Percentiles rank a stretch among this genome's conserved stretches.
phyloP scores from a whole-genome alignment of 2,888 invertebrate species.

The Ornithoptera priamus region DNA sequence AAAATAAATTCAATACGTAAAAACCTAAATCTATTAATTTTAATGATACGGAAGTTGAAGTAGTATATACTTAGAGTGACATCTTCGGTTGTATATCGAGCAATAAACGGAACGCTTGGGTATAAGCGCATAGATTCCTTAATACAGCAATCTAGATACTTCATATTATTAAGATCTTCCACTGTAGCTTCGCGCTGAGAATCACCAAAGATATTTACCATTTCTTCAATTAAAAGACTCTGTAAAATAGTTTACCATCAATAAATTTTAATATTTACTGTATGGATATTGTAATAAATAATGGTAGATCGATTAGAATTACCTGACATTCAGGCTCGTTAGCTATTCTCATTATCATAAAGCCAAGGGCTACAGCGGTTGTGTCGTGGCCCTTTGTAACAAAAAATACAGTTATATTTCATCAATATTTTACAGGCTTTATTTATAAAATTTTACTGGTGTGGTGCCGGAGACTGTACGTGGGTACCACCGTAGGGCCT shows the following conservation, averaged over 20 bases:
- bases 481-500: too few relatives aligned
- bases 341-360: conserved; percentile 63
- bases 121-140: conserved; percentile 83
- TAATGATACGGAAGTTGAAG: background rate
- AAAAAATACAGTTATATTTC: background rate
- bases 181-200: conserved; percentile 80
- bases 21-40: background rate
- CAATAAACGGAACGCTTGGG: conserved; percentile 83
- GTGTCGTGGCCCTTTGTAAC: conserved; percentile 69
- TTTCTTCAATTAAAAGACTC: conserved; percentile 16
- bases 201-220: conserved; percentile 54
- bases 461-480: too few relatives aligned
- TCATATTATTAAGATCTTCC: conserved; percentile 78
- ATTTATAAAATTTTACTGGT: too few relatives aligned
- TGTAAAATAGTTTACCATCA: conserved; percentile 3
- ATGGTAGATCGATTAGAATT: background rate
- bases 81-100: conserved; percentile 78
- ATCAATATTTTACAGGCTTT: conserved; percentile 28
- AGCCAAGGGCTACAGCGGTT: conserved; percentile 57
- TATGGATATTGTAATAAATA: background rate
- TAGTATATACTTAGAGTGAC: conserved; percentile 67
- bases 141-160: conserved; percentile 84
- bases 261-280: background rate
- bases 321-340: conserved; percentile 63
- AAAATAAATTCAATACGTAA: background rate